Evolutionary conservation across 2,888 invertebrate genomes (phyloP).

Genomic region (Serrognathus titanus): DNA sequence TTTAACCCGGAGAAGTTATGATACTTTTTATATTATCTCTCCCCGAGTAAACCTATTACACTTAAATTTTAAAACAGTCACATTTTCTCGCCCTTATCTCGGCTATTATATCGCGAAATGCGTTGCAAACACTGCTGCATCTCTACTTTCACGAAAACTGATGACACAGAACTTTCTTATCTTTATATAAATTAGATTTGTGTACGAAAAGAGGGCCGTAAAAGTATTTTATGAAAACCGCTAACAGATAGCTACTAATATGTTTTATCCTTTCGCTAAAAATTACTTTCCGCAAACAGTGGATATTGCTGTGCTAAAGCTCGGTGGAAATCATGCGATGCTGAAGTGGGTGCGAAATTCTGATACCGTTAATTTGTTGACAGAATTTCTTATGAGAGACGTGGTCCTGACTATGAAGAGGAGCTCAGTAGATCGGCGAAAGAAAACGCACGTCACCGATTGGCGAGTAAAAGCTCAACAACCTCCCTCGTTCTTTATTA

Average conservation of each 20-base stretch:
- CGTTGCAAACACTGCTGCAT: conserved; percentile 42
- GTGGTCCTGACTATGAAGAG: conserved; percentile 38
- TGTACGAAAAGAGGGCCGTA: conserved; percentile 16
- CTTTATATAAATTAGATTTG: conserved; percentile 42
- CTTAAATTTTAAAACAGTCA: conserved; percentile 51
- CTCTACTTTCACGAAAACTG: conserved; percentile 38
- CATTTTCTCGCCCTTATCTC: conserved; percentile 47
- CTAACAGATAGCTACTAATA: no score
- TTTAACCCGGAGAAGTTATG: conserved; percentile 7
- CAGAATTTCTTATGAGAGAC: conserved; percentile 46
- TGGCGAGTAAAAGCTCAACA: no score
- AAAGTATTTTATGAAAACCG: conserved; percentile 5
- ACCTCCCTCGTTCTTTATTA: no score
- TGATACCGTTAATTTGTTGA: conserved; percentile 42
- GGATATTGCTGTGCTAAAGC: no score
- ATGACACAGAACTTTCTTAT: conserved; percentile 49
- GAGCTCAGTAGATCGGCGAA: conserved; percentile 38
- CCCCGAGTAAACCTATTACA: conserved; percentile 47
- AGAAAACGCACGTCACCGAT: conserved; percentile 31
- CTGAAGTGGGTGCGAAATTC: conserved; percentile 12
- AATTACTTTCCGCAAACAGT: no score
- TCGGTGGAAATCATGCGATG: no score
- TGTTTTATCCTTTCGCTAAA: no score
- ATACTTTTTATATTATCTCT: conserved; percentile 25
- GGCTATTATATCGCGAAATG: conserved; percentile 46